Evolutionary conservation across 1,140 invertebrate genomes (phyloP).

Genomic region (Aleiodes sp.): DNA sequence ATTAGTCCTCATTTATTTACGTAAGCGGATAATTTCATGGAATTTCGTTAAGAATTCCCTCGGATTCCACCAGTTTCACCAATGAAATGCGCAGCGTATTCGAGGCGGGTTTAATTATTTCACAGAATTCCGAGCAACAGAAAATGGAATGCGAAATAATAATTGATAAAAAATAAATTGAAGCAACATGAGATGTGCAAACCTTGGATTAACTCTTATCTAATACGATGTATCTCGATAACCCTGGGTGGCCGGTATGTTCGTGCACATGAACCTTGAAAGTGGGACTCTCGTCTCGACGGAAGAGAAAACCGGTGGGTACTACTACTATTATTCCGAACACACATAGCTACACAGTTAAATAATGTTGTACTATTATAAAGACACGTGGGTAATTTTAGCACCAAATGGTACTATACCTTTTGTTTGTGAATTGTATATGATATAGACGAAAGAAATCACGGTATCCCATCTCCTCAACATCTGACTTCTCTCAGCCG

Average conservation of each 20-base stretch:
- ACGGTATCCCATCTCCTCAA: neutral
- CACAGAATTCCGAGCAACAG: neutral
- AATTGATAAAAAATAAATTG: neutral
- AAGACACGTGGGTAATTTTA: slow-evolving; percentile 8
- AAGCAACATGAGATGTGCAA: neutral
- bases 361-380: neutral
- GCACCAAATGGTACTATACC: neutral
- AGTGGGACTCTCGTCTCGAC: slow-evolving; percentile 31
- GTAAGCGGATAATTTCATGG: neutral
- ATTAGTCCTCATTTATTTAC: slow-evolving; percentile 9
- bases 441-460: neutral
- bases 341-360: no score
- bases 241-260: slow-evolving; percentile 29
- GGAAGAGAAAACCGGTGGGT: slow-evolving; percentile 34
- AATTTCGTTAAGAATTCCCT: slow-evolving; percentile 4
- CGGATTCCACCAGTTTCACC: neutral
- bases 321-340: no score
- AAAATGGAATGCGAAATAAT: neutral
- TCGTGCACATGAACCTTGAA: slow-evolving; percentile 35
- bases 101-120: neutral
- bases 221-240: slow-evolving; percentile 23
- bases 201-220: slow-evolving; percentile 26
- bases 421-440: slow-evolving; percentile 6
- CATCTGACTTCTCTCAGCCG: neutral
- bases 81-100: neutral